Conservation (phyloP, 1,140 invertebrate species). For the Megathymus violae region DNA sequence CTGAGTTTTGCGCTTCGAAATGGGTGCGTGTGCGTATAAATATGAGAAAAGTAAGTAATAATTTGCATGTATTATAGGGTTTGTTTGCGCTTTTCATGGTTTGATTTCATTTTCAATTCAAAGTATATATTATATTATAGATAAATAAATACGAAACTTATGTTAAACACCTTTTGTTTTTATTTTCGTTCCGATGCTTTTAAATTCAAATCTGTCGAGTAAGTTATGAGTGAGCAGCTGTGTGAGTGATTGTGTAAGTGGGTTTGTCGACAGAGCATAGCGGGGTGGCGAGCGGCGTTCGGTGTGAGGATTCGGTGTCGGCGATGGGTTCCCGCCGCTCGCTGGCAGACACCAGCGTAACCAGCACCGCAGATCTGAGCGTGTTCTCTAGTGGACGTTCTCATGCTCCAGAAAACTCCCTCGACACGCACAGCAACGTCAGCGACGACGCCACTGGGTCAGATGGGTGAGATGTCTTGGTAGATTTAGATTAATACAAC, state of each 20-base stretch:
- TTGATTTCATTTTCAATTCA: constrained; percentile 1
- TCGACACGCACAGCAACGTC: constrained; percentile 90
- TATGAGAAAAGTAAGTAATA: constrained; percentile 53
- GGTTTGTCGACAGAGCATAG: constrained; percentile 62
- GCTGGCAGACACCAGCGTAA: constrained; percentile 92
- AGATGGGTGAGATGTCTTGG: constrained; percentile 81
- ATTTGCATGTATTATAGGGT: constrained; percentile 45
- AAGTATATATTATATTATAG: background rate
- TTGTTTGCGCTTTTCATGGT: constrained; percentile 27
- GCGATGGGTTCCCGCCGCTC: constrained; percentile 88
- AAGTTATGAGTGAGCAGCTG: background rate
- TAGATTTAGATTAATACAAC: constrained; percentile 45
- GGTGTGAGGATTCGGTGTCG: constrained; percentile 77
- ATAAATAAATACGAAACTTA: no score
- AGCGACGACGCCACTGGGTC: constrained; percentile 88
- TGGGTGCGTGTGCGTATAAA: constrained; percentile 45
- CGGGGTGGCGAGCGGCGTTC: constrained; percentile 60
- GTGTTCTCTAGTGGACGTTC: constrained; percentile 91
- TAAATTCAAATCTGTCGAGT: background rate
- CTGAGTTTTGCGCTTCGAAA: constrained; percentile 55
- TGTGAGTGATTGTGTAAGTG: constrained; percentile 2
- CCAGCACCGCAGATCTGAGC: constrained; percentile 91
- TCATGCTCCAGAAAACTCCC: constrained; percentile 88
- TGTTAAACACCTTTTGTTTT: no score
- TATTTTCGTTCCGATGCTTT: background rate